A percentile compares a stretch with the other conserved stretches of the same genome.
Evolutionary conservation across 1,140 invertebrate genomes (phyloP).

Genomic region (Tetramorium parvispinum): DNA sequence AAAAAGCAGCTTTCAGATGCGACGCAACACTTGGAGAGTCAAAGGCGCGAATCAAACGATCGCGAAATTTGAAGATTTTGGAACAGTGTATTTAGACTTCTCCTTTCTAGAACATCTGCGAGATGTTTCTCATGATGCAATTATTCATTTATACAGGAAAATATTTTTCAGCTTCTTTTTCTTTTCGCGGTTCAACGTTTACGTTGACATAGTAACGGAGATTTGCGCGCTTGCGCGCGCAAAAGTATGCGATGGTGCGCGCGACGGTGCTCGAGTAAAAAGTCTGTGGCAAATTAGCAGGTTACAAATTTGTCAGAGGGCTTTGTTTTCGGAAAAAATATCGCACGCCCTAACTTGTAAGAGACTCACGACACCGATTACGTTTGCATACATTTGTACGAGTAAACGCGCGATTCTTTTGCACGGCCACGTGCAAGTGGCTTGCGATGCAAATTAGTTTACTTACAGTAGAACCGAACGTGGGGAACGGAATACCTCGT

Average conservation of each 20-base stretch:
- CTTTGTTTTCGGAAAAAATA: conserved; percentile 78
- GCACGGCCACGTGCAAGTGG: conserved; percentile 68
- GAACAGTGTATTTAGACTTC: conserved; percentile 44
- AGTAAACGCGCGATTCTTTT: conserved; percentile 33
- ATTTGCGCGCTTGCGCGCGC: conserved; percentile 57
- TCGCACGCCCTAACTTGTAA: conserved; percentile 47
- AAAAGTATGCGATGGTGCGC: conserved; percentile 66
- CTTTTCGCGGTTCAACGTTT: conserved; percentile 60
- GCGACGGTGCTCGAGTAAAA: conserved; percentile 75
- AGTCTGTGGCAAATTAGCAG: conserved; percentile 81
- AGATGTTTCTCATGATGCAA: neutral
- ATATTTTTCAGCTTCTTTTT: neutral
- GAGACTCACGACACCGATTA: conserved; percentile 53
- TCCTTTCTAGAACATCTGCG: neutral
- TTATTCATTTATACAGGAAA: neutral
- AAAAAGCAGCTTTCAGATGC: conserved; percentile 66
- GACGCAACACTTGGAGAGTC: conserved; percentile 21
- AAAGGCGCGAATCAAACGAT: conserved; percentile 50
- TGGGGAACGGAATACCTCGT: conserved; percentile 26
- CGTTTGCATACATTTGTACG: conserved; percentile 24
- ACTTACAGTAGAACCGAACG: conserved; percentile 62
- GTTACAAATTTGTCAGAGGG: conserved; percentile 78
- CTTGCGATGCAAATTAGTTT: conserved; percentile 78
- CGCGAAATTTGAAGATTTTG: conserved; percentile 55
- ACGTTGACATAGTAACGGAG: conserved; percentile 54